These are phyloP conservation scores for Oryctolagus cuniculus DNA, from an alignment of 2,113 vertebrate genomes.

Conservation along the genomic window DNA sequence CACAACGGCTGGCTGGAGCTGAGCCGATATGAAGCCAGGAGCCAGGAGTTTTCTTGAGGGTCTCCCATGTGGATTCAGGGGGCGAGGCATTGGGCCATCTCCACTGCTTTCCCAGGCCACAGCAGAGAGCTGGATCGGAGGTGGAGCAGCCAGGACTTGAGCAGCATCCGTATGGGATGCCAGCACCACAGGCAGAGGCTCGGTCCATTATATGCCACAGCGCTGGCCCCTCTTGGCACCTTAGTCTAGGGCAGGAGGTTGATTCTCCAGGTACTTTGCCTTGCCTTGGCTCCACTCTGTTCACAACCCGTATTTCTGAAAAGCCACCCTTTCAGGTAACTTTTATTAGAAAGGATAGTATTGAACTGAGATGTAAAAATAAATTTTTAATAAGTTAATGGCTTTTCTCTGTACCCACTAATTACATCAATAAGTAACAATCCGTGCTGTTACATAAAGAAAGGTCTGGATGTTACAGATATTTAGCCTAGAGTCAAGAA, in stretches of 20 bases:
- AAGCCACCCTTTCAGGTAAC: not conserved
- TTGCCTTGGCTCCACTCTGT: not conserved
- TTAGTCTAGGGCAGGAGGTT: not conserved
- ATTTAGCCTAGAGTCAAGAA: not conserved
- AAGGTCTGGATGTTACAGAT: not conserved
- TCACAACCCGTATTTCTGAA: not conserved
- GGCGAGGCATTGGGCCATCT: too few species aligned
- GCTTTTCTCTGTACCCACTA: not conserved
- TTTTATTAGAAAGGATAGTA: not conserved
- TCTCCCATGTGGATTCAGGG: too few species aligned
- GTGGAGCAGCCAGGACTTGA: too few species aligned
- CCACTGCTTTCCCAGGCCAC: too few species aligned
- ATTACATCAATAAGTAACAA: not conserved
- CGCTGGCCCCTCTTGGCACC: not conserved
- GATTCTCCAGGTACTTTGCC: not conserved
- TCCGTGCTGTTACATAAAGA: not conserved
- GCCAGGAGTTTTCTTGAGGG: too few species aligned
- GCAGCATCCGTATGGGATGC: too few species aligned
- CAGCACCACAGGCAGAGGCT: too few species aligned
- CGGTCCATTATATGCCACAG: too few species aligned
- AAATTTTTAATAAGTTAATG: not conserved
- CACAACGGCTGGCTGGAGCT: too few species aligned
- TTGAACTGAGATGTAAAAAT: not conserved
- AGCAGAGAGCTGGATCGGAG: too few species aligned
- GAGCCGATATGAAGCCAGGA: too few species aligned